Conservation (phyloP, 2,797 vertebrate species). For the Semaprochilodus insignis region DNA sequence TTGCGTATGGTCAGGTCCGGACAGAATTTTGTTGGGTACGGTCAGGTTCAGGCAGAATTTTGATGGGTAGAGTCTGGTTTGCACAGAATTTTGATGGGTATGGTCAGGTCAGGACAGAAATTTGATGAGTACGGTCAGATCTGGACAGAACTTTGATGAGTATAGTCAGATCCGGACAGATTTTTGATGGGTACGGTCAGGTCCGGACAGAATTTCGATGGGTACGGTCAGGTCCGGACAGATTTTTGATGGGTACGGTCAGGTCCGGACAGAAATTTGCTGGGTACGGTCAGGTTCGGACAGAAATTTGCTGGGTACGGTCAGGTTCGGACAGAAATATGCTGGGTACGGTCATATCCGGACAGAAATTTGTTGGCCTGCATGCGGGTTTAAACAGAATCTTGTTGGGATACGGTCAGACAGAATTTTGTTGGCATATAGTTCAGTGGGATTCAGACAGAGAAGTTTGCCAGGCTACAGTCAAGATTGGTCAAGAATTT, state of each 20-base stretch:
- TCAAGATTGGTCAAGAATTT: no score
- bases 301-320: background rate
- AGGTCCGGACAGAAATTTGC: no score
- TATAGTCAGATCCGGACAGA: no score
- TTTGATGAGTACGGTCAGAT: background rate
- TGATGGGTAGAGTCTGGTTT: background rate
- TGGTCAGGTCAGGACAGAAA: background rate
- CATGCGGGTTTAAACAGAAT: background rate
- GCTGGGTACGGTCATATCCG: background rate
- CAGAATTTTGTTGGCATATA: no score
- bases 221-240: no score
- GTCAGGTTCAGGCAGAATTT: background rate
- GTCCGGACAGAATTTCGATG: no score
- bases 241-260: no score
- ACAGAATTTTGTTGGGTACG: no score
- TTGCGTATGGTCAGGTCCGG: background rate
- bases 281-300: background rate
- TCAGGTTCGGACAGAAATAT: background rate
- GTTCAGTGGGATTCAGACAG: no score
- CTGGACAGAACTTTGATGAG: no score
- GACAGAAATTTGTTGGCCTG: background rate
- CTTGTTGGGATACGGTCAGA: background rate
- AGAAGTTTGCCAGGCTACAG: no score
- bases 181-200: no score
- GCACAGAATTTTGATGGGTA: background rate